phyloP scores from a whole-genome alignment of 2,113 vertebrate genomes.

The Mesoclemmys tuberculata region DNA sequence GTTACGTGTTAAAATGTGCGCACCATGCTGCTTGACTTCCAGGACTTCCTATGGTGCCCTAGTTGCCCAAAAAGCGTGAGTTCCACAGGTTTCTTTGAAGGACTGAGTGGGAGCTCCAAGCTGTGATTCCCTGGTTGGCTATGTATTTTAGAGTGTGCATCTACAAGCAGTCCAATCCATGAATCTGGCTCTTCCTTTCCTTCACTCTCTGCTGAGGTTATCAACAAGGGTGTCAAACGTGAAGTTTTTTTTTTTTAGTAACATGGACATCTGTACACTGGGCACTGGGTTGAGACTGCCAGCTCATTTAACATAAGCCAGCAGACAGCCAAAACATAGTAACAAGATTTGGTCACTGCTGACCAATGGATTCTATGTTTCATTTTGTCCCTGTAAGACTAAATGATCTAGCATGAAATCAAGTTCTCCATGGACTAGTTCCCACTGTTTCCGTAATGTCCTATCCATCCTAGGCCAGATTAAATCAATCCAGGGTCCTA shows the following conservation, averaged over 20 bases:
- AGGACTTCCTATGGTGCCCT: not conserved
- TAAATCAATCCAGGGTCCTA: not conserved
- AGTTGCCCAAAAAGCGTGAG: rapidly evolving
- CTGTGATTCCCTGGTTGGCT: not conserved
- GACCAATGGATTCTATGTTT: not conserved
- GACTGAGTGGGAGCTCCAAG: not conserved
- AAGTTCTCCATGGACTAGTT: not conserved
- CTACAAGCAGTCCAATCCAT: not conserved
- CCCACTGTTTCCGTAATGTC: not conserved
- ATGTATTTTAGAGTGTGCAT: not conserved
- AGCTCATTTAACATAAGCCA: not conserved
- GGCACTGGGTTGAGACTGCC: not conserved
- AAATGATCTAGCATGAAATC: not conserved
- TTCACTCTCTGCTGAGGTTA: not conserved
- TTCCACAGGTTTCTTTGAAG: not conserved
- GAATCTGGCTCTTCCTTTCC: not conserved
- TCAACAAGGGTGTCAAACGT: not conserved
- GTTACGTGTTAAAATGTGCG: not conserved
- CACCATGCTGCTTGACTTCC: not conserved
- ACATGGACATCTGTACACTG: not conserved
- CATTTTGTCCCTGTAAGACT: not conserved
- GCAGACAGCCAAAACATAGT: not conserved
- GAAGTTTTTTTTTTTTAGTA: not conserved
- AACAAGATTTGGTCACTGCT: not conserved
- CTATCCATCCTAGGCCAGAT: not conserved